Percentiles rank a stretch among this genome's conserved stretches.
Conservation (phyloP, 2,797 vertebrate species). For the Pantherophis vulpinus region DNA sequence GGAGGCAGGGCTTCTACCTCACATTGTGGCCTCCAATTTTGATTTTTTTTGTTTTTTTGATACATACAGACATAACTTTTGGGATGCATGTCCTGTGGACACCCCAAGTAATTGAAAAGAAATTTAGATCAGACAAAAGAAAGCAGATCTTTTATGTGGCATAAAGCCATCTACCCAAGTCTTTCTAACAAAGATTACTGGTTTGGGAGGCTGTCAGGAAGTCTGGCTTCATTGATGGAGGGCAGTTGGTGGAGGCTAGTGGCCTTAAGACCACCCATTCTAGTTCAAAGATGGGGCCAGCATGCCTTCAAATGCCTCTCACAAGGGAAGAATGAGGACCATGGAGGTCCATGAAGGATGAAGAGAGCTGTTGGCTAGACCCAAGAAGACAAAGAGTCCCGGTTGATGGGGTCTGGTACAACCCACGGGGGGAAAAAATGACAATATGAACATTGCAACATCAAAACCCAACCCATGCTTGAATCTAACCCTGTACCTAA, state of each 20-base stretch:
- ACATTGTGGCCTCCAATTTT: neutral
- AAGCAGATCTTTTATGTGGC: neutral
- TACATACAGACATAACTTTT: neutral
- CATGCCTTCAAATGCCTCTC: neutral
- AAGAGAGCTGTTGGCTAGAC: neutral
- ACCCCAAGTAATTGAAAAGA: neutral
- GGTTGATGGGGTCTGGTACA: neutral
- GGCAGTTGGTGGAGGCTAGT: neutral
- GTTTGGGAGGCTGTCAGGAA: neutral
- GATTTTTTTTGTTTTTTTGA: neutral
- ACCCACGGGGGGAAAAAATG: neutral
- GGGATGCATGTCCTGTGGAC: neutral
- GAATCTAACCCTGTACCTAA: neutral
- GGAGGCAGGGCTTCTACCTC: neutral
- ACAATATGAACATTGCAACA: neutral
- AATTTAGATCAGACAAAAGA: neutral
- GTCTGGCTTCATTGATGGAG: neutral
- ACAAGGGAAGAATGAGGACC: neutral
- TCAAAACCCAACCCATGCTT: neutral
- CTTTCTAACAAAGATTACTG: neutral
- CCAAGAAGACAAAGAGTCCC: neutral
- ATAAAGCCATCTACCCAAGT: neutral
- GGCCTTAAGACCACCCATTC: neutral
- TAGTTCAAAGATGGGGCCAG: neutral
- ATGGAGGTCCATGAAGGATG: neutral